Evolutionary conservation across 1,140 invertebrate genomes (phyloP), one percentile per base, ranked within the genome.

Genomic region (Drosophila carrolli): DNA sequence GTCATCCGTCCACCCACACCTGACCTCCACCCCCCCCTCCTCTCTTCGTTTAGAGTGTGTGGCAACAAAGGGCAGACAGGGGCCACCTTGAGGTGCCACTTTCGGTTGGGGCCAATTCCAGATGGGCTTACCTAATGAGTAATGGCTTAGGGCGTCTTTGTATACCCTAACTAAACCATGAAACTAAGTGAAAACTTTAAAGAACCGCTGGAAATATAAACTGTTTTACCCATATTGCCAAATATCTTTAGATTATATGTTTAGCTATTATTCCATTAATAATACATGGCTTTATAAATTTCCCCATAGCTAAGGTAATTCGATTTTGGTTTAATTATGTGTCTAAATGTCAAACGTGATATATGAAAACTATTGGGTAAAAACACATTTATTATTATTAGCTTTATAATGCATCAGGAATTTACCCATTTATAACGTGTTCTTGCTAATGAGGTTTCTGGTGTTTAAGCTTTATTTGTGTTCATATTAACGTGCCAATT

Each of bases 21-120:
- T 9, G 23, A 32, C 62, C 48, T 46, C 16, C 13, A 19, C 16
- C n/a, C 29, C 32, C 19, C 16, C 0, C 16, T n/a, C 16, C 32
- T 11, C 37, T 27, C 10, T 29, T 14, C 14, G 32, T 41, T 51
- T 2, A 35, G 63, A 38, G 51, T 66, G 51, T 86, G 82, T 86
- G 38, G 82, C 84, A 86, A 85, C 54, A 44, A 53, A 43, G 68
- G 68, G 68, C 53, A 72, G 66, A 58, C 51, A 57, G 32, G 51
- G 50, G 65, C 48, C 44, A 71, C 67, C 66, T 72, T 71, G 66
- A 71, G 68, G 68, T 72, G 68, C 66, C 68, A 72, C 68, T 50
- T 71, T 32, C 32, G 43, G 55, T 59, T 16, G 35, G 10, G n/a
- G 43, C 35, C 43, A 65, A 65, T 65, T 59, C 16, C 35, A n/a